Conservation (phyloP, 2,113 vertebrate genomes). For the Craseonycteris thonglongyai region DNA sequence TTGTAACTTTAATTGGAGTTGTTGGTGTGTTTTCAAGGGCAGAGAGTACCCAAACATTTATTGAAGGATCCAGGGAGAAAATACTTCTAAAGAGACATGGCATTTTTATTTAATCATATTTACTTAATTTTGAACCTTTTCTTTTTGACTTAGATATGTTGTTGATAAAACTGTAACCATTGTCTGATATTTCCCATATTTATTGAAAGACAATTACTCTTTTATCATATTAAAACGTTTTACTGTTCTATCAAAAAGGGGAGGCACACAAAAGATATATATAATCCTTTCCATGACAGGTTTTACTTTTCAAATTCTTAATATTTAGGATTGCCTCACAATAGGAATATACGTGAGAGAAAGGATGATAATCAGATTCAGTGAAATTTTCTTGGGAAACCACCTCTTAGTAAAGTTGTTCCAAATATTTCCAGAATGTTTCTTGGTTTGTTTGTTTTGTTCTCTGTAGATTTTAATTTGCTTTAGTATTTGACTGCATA, state of each 20-base stretch:
- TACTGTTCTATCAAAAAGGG: neutral
- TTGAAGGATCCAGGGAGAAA: neutral
- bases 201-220: neutral
- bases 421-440: neutral
- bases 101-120: neutral
- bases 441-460: neutral
- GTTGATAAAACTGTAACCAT: neutral
- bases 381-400: neutral
- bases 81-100: neutral
- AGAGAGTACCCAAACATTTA: constrained; percentile 1
- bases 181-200: neutral
- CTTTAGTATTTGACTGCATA: neutral
- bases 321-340: neutral
- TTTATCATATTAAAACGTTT: neutral
- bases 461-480: neutral
- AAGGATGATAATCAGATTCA: neutral
- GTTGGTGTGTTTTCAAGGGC: constrained; percentile 44
- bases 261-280: neutral
- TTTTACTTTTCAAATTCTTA: neutral
- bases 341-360: neutral
- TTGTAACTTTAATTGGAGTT: constrained; percentile 30
- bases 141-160: neutral
- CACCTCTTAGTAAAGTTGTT: neutral
- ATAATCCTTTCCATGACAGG: neutral
- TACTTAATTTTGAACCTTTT: neutral